Evolutionary conservation across 1,140 invertebrate species (phyloP), one percentile per base, ranked within the genome.

Genomic region (Brachionus manjavacas): DNA sequence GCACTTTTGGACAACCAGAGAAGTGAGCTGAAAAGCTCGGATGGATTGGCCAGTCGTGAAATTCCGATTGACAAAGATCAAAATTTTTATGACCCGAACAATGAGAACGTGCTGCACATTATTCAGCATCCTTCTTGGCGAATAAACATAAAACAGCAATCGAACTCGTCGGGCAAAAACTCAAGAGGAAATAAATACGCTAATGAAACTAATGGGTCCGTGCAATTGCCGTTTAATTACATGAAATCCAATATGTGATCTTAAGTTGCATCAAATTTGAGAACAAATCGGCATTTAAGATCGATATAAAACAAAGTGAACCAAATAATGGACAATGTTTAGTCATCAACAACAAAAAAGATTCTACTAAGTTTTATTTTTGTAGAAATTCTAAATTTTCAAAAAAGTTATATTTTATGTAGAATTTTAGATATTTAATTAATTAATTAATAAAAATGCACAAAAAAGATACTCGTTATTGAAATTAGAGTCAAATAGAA

Each of bases 111-210:
- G 55, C 20, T 81, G 11, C 79, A 81, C 25, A 68, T 81, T 23
- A 81, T 81, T 64, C 79, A 81, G 25, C 79, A 81, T 81, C 79
- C 79, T 11, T 81, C 79, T 12, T 81, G 79, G 79, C 20, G 79
- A 81, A 81, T 81, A 41, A 81, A 81, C 41, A 81, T 81, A 23
- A 81, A 81, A n/a, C 52, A 81, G 7, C 79, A 81, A 46, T n/a
- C 72, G 8, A 43, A 41, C 16, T 23, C 31, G n/a, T 35, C 31
- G 31, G 12, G 39, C 16, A 74, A 74, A 9, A 74, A 74, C 16
- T 41, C 16, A 41, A 74, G 39, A 23, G 39, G 39, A 74, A 41
- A 31, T 9, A 28, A 14, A 14, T 16, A 76, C 25, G 11, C 25
- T 49, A 23, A 49, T 35, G 31, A 76, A 49, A 11, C 41, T 35